Conservation (phyloP, 2,888 invertebrate species). For the Drosophila ustulata region DNA sequence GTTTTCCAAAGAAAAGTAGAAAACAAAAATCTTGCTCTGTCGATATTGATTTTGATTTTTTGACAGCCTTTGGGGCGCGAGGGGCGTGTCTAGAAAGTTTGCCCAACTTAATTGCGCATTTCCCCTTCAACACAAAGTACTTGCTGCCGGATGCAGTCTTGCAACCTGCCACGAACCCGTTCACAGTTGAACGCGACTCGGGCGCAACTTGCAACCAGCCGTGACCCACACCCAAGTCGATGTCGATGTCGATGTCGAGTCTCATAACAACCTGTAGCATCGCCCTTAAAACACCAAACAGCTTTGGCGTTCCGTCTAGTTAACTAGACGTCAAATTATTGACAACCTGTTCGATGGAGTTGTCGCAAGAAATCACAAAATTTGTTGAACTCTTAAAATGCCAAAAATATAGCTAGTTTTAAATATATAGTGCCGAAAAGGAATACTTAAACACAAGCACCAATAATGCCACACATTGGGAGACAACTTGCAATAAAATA, state of each 20-base stretch:
- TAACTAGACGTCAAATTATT: not conserved
- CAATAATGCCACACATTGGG: no score
- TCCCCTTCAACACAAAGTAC: not conserved
- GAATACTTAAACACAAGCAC: no score
- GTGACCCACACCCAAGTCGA: constrained; percentile 12
- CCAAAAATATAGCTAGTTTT: no score
- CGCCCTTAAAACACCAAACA: not conserved
- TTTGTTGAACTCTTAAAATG: no score
- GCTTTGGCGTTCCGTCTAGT: not conserved
- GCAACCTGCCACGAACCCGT: constrained; percentile 7
- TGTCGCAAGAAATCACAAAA: not conserved
- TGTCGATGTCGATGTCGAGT: not conserved
- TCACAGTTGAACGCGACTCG: constrained; percentile 17
- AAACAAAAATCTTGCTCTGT: no score
- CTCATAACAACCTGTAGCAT: constrained; percentile 11
- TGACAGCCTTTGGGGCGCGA: not conserved
- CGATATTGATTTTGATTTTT: not conserved
- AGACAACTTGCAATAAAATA: no score
- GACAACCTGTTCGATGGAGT: not conserved
- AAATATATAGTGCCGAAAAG: no score
- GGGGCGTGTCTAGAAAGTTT: constrained; percentile 16
- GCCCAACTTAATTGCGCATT: not conserved
- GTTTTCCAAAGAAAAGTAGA: no score
- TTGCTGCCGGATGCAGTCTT: constrained; percentile 1
- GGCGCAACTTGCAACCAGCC: constrained; percentile 19